Evolutionary conservation across 1,140 invertebrate species (phyloP).

Genomic region (Bombus affinis): DNA sequence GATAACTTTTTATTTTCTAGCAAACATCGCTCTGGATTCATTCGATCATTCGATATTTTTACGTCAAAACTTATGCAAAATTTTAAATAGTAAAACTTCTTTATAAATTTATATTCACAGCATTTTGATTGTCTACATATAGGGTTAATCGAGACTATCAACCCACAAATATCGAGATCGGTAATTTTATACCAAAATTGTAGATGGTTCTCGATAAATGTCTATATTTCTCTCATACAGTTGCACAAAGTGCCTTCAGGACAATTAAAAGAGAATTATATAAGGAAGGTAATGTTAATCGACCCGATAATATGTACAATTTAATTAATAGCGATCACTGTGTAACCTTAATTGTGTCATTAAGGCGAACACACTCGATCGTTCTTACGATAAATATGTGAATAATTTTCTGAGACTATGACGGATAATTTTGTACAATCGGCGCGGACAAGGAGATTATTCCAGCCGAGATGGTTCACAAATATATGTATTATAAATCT

Average conservation of each 20-base stretch:
- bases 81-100: not conserved
- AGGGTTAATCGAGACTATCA: not conserved
- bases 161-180: not conserved
- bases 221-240: not conserved
- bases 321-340: slow-evolving; percentile 27
- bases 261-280: slow-evolving; percentile 45
- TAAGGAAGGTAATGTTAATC: slow-evolving; percentile 39
- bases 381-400: slow-evolving; percentile 48
- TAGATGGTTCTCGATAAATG: too few relatives aligned
- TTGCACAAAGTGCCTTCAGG: slow-evolving; percentile 20
- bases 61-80: not conserved
- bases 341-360: not conserved
- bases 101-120: too few relatives aligned
- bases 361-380: not conserved
- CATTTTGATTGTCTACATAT: not conserved
- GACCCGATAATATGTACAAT: slow-evolving; percentile 43
- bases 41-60: not conserved
- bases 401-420: slow-evolving; percentile 45
- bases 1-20: not conserved
- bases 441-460: slow-evolving; percentile 20
- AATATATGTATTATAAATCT: slow-evolving; percentile 49
- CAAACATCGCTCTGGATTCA: not conserved
- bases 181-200: not conserved
- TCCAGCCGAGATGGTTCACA: slow-evolving; percentile 24
- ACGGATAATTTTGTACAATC: slow-evolving; percentile 46